Evolutionary conservation across 2,797 vertebrate species (phyloP).

Genomic region (Gorsachius magnificus): DNA sequence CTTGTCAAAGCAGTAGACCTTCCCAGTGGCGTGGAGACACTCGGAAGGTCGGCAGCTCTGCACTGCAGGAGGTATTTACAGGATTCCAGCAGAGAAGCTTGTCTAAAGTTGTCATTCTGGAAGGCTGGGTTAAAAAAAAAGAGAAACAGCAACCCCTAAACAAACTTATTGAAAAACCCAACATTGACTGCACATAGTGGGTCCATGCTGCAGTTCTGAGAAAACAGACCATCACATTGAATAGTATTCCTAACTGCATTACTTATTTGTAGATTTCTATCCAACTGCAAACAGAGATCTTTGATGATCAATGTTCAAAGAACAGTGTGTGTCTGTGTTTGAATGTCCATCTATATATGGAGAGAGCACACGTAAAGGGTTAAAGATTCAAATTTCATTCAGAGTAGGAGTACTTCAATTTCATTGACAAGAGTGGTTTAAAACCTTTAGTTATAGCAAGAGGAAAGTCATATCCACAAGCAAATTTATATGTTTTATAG

Average conservation of each 20-base stretch:
- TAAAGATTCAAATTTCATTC: not conserved
- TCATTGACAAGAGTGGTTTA: not conserved
- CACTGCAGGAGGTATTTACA: not conserved
- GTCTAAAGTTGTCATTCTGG: not conserved
- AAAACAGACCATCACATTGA: not conserved
- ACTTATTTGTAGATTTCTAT: not conserved
- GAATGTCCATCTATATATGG: not conserved
- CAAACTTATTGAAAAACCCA: not conserved
- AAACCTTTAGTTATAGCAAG: not conserved
- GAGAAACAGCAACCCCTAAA: not conserved
- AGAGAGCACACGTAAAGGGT: not conserved
- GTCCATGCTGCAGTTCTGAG: not conserved
- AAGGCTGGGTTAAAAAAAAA: not conserved
- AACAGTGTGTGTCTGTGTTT: rapidly evolving
- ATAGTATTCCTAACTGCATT: no score
- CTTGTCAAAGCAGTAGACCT: not conserved
- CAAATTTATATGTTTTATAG: rapidly evolving
- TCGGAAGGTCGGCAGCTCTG: not conserved
- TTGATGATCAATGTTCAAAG: not conserved
- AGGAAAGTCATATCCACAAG: not conserved
- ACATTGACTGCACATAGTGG: rapidly evolving
- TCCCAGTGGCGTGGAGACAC: not conserved
- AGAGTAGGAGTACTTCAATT: not conserved
- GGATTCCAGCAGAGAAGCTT: not conserved
- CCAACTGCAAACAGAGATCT: not conserved